Conservation (phyloP, 2,113 vertebrate genomes). For the Chloropsis cyanopogon region DNA sequence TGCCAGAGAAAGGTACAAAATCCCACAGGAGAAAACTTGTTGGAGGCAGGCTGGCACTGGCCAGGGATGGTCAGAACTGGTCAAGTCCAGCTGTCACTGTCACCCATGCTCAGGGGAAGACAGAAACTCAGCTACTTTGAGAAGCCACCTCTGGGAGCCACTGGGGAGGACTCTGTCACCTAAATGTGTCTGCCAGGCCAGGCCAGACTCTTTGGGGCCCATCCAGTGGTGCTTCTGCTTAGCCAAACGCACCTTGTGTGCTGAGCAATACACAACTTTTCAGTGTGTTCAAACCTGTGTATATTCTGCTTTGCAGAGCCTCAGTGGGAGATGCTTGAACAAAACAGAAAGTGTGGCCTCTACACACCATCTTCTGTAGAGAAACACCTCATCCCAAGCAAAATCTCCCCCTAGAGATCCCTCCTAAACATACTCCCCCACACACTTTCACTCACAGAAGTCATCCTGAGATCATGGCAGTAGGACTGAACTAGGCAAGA, state of each 20-base stretch:
- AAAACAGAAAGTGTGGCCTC: neutral
- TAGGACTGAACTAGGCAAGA: neutral
- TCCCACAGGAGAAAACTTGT: neutral
- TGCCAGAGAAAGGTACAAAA: neutral
- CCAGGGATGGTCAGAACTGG: neutral
- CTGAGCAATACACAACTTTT: neutral
- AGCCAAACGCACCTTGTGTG: accelerated
- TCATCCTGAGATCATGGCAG: neutral
- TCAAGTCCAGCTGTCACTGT: neutral
- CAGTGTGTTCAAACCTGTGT: neutral
- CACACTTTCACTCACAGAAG: neutral
- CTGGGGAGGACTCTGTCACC: no score
- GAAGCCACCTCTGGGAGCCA: neutral
- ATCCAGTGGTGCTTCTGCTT: accelerated
- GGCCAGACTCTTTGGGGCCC: neutral
- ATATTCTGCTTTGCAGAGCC: neutral
- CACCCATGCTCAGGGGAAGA: neutral
- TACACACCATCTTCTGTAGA: neutral
- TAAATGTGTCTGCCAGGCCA: neutral
- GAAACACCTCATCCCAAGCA: neutral
- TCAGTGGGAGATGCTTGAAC: accelerated
- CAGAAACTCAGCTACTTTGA: accelerated
- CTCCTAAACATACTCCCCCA: neutral
- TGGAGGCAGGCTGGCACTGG: neutral
- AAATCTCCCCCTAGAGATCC: neutral